These are phyloP conservation scores for Callipepla squamata DNA, from an alignment of 2,113 vertebrate species.

Conservation along the genomic window DNA sequence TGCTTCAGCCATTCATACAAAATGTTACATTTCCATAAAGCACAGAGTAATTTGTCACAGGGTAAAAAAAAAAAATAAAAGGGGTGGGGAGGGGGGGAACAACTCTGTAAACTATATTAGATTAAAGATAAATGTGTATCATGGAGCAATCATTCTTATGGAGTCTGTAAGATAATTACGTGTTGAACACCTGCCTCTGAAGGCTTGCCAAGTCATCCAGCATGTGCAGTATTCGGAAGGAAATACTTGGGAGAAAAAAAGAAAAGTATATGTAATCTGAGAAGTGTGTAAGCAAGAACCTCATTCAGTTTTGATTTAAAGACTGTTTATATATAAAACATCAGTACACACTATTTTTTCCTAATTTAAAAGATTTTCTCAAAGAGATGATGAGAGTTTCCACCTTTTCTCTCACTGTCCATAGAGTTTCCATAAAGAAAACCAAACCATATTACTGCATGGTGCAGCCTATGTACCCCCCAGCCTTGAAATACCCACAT, in stretches of 20 bases:
- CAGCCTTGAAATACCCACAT: no score
- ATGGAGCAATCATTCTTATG: constrained; percentile 54
- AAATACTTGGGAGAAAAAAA: neutral
- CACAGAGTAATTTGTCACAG: constrained; percentile 80
- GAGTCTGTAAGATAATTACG: constrained; percentile 69
- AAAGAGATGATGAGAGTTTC: neutral
- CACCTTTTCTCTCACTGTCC: neutral
- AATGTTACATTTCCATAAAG: constrained; percentile 89
- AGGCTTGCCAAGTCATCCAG: constrained; percentile 65
- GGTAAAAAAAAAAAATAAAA: neutral
- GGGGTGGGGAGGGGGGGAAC: neutral
- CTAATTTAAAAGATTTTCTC: neutral
- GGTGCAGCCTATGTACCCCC: no score
- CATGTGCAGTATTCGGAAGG: neutral
- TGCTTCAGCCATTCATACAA: constrained; percentile 80
- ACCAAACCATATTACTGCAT: no score
- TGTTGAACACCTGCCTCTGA: constrained; percentile 67
- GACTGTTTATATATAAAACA: neutral
- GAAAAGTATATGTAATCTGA: neutral
- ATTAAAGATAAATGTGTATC: constrained; percentile 76
- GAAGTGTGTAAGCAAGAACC: neutral
- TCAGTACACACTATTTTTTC: neutral
- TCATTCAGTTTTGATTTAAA: neutral
- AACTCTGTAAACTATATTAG: constrained; percentile 73
- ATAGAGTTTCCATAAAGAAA: neutral